These are phyloP conservation scores for Ophion slaviceki DNA, from an alignment of 2,888 invertebrate species.

Conservation along the genomic window DNA sequence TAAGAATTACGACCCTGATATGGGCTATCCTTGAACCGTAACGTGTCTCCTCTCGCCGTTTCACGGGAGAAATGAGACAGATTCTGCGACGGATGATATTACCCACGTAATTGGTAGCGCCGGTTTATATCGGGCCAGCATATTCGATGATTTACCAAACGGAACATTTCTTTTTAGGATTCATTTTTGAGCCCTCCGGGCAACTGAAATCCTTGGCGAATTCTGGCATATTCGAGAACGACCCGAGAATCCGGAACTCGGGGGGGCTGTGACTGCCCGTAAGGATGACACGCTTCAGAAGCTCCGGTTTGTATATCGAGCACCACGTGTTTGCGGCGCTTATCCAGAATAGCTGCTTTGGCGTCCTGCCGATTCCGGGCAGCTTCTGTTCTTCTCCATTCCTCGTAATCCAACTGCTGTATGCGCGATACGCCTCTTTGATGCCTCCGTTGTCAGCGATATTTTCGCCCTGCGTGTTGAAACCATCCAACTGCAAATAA, in stretches of 20 bases:
- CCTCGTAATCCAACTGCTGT: slow-evolving; percentile 84
- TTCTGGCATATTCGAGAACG: slow-evolving; percentile 86
- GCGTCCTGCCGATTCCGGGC: slow-evolving; percentile 89
- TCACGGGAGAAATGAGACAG: background rate
- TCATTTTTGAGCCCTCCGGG: slow-evolving; percentile 82
- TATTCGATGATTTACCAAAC: slow-evolving; percentile 81
- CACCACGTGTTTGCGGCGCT: slow-evolving; percentile 88
- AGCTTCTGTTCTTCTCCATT: slow-evolving; percentile 88
- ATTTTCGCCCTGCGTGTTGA: slow-evolving; percentile 88
- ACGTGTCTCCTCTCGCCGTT: background rate
- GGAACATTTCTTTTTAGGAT: slow-evolving; percentile 10
- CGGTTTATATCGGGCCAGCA: background rate
- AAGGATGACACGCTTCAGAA: slow-evolving; percentile 89
- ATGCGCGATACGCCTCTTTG: slow-evolving; percentile 86
- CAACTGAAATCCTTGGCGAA: slow-evolving; percentile 86
- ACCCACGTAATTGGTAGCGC: background rate
- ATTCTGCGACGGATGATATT: background rate
- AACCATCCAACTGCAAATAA: slow-evolving; percentile 90
- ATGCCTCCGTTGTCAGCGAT: slow-evolving; percentile 86
- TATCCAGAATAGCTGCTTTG: slow-evolving; percentile 88
- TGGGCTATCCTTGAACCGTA: no score
- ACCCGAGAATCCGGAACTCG: slow-evolving; percentile 86
- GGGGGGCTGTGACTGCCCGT: slow-evolving; percentile 92
- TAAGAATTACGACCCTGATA: no score
- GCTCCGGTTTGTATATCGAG: slow-evolving; percentile 90